Base-by-base conservation (phyloP, 2,888 invertebrate species). In the Erpobdella octoculata region DNA sequence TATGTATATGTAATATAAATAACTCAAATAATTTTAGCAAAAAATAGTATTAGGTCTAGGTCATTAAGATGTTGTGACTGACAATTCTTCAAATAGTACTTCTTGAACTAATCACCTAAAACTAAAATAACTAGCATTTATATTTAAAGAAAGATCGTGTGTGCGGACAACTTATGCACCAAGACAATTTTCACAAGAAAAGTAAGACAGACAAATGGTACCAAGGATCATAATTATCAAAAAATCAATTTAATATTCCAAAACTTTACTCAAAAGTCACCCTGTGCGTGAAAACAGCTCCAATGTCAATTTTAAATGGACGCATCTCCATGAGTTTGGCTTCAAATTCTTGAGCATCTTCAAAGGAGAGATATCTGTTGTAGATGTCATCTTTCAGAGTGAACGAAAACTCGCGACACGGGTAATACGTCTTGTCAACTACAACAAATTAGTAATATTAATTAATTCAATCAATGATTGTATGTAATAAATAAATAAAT, bases 251-350 rank as follows among this genome's bases (percentile, higher is more conserved):
- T 46, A 46, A 48, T 48, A 46, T 65, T 46, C 12, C 2, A 2
- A 2, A 67, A n/a, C 31, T 68, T 31, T 53, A 6, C 38, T 21
- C 21, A 1, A 76, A 53, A 5, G 21, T 71, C 76, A 84, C 83
- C 76, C 77, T 78, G 72, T 80, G 80, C 69, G 83, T 81, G 80
- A 91, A 93, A 15, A 95, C 89, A 33, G 94, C 92, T 62, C 98
- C 98, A 78, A 99, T 91, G 84, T 99, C 98, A 77, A 99, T 91
- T 85, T 98, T 98, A 76, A 89, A 86, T 0, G 98, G 98, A 78
- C 88, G 87, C 79, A 88, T 88, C 77, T 88, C 88, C 78, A 89
- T 88, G 46, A 98, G 86, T 77, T 91, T 89, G 74, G 88, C 87
- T 80, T 90, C 89, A 78, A 98, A 86, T 75, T 94, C 92, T 74